phyloP scores from a whole-genome alignment of 1,140 invertebrate species.

The Mercenaria mercenaria region DNA sequence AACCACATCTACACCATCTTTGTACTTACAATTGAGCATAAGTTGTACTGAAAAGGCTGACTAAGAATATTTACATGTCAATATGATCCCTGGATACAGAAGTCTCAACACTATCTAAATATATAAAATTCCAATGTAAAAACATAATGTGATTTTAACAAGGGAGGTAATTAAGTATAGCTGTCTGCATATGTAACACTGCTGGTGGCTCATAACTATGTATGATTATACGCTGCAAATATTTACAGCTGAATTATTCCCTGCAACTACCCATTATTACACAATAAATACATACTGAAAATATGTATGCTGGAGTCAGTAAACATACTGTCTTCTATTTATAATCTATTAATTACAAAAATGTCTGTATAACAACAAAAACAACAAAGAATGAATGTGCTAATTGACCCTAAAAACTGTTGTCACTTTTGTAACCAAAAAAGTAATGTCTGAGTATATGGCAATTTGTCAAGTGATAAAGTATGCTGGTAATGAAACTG shows the following conservation, averaged over 20 bases:
- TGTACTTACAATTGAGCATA: too few relatives aligned
- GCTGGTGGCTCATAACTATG: neutral
- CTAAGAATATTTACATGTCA: too few relatives aligned
- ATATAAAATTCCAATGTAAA: too few relatives aligned
- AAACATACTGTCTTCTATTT: neutral
- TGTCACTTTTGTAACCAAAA: conserved; percentile 19
- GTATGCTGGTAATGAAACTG: neutral
- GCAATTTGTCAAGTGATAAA: neutral
- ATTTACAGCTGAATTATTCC: neutral
- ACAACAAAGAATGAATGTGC: neutral
- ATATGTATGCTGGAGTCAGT: neutral
- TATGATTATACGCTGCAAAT: neutral
- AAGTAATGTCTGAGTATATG: neutral
- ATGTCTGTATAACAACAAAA: neutral
- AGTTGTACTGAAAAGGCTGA: too few relatives aligned
- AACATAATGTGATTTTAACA: too few relatives aligned
- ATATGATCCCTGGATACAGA: too few relatives aligned
- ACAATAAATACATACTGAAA: neutral
- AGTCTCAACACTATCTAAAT: too few relatives aligned
- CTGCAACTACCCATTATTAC: neutral
- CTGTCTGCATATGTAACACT: neutral
- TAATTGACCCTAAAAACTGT: neutral
- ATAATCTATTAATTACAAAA: neutral
- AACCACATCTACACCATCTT: too few relatives aligned
- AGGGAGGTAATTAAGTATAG: too few relatives aligned